Percentiles rank a stretch among this genome's conserved stretches.
These are phyloP conservation scores for Cyclopterus lumpus DNA, from an alignment of 2,797 vertebrate species.

Conservation along the genomic window DNA sequence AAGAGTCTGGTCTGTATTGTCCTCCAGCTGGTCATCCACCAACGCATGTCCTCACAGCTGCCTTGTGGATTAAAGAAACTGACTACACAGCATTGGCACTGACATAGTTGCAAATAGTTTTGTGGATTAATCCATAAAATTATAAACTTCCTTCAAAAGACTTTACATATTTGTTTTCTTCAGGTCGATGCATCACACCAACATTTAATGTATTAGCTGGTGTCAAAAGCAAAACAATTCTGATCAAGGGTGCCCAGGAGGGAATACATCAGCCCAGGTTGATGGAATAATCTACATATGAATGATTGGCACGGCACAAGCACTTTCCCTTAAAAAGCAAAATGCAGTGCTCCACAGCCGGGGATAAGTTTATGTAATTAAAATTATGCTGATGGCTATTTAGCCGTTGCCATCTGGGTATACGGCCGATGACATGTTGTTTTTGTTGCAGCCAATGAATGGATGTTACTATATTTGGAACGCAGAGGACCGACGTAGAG, in stretches of 20 bases:
- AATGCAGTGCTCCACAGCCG: neutral
- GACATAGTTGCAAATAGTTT: neutral
- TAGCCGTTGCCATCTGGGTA: too few relatives aligned
- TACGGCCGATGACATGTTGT: too few relatives aligned
- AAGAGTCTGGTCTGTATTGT: neutral
- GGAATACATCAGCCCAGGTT: slow-evolving; percentile 4
- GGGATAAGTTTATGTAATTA: neutral
- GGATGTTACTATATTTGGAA: neutral
- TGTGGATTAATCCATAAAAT: neutral
- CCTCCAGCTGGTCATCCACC: slow-evolving; percentile 5
- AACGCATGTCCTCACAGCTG: slow-evolving; percentile 5
- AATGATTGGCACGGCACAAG: neutral
- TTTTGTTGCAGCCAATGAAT: too few relatives aligned
- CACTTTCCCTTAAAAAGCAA: neutral
- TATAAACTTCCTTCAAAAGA: neutral
- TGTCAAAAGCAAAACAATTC: neutral
- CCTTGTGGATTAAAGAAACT: neutral
- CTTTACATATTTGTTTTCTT: neutral
- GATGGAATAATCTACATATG: neutral
- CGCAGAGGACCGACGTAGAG: too few relatives aligned
- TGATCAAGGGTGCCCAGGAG: neutral
- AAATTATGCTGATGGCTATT: neutral
- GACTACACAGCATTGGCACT: neutral
- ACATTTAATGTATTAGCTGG: neutral
- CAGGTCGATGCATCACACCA: neutral